These are phyloP conservation scores for Drosophila lacertosa DNA, from an alignment of 1,140 invertebrate genomes.

Conservation along the genomic window DNA sequence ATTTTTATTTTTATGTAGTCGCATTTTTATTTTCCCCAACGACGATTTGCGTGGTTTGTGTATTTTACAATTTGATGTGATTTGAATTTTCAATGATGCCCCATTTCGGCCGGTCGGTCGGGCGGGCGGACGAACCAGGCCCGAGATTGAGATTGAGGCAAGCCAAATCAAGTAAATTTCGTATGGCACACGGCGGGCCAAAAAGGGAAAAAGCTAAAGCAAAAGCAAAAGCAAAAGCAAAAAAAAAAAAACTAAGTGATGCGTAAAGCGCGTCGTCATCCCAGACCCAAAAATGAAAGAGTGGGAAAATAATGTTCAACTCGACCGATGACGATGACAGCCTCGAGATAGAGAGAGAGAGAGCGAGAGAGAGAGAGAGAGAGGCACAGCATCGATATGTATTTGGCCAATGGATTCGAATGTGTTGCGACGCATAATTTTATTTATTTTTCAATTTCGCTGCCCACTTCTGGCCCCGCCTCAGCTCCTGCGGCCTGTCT, in stretches of 20 bases:
- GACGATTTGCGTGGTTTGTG: slow-evolving; percentile 76
- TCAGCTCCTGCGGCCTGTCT: slow-evolving; percentile 21
- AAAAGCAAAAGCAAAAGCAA: no score
- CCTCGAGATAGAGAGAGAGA: background rate
- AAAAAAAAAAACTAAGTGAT: slow-evolving; percentile 51
- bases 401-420: slow-evolving; percentile 61
- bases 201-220: slow-evolving; percentile 43
- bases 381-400: slow-evolving; percentile 43
- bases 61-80: slow-evolving; percentile 80
- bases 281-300: background rate
- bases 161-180: slow-evolving; percentile 50
- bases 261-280: slow-evolving; percentile 50
- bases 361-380: background rate
- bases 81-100: slow-evolving; percentile 75
- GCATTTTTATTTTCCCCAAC: slow-evolving; percentile 62
- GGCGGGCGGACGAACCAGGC: no score
- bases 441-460: slow-evolving; percentile 80
- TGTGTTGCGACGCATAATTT: slow-evolving; percentile 74
- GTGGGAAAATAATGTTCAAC: slow-evolving; percentile 11
- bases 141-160: slow-evolving; percentile 24
- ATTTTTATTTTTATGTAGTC: slow-evolving; percentile 78
- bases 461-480: slow-evolving; percentile 28
- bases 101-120: no score
- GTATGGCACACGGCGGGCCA: slow-evolving; percentile 6
- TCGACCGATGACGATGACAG: slow-evolving; percentile 27